These are phyloP conservation scores for Manis pentadactyla DNA, from an alignment of 2,797 vertebrate genomes.

Conservation along the genomic window DNA sequence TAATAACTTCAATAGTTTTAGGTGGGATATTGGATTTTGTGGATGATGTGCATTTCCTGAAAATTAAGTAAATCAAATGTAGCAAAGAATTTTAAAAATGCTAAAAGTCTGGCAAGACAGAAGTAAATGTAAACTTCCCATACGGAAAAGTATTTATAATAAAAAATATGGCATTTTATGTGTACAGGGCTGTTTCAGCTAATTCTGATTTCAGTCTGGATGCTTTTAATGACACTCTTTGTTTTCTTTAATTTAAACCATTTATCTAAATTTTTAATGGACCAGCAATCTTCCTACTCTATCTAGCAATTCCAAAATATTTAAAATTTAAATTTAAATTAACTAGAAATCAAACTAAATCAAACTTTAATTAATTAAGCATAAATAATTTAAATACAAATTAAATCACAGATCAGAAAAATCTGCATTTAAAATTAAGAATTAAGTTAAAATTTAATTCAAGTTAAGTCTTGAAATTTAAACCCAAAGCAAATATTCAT, in stretches of 20 bases:
- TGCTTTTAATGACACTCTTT: slow-evolving; percentile 6
- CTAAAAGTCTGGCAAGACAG: slow-evolving; percentile 10
- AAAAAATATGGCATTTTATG: neutral
- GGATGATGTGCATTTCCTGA: slow-evolving; percentile 15
- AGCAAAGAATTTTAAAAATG: slow-evolving; percentile 46
- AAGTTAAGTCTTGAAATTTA: slow-evolving; percentile 35
- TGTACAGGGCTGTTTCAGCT: neutral
- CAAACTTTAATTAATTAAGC: slow-evolving; percentile 38
- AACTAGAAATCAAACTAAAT: neutral
- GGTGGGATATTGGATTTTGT: slow-evolving; percentile 24
- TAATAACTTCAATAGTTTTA: slow-evolving; percentile 19
- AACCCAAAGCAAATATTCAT: neutral
- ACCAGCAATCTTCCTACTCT: neutral
- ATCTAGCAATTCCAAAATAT: neutral
- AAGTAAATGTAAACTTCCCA: neutral
- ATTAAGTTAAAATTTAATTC: neutral
- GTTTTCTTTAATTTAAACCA: slow-evolving; percentile 36
- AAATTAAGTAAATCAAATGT: slow-evolving; percentile 36
- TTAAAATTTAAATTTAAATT: neutral
- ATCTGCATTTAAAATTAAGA: neutral
- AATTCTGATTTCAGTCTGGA: slow-evolving; percentile 25
- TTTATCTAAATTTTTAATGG: slow-evolving; percentile 9
- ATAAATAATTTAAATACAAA: neutral
- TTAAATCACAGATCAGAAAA: slow-evolving; percentile 8
- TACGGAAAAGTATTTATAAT: slow-evolving; percentile 42